Evolutionary conservation across 1,140 invertebrate genomes (phyloP), one percentile per base, ranked within the genome.

Genomic region (Orius insidiosus): DNA sequence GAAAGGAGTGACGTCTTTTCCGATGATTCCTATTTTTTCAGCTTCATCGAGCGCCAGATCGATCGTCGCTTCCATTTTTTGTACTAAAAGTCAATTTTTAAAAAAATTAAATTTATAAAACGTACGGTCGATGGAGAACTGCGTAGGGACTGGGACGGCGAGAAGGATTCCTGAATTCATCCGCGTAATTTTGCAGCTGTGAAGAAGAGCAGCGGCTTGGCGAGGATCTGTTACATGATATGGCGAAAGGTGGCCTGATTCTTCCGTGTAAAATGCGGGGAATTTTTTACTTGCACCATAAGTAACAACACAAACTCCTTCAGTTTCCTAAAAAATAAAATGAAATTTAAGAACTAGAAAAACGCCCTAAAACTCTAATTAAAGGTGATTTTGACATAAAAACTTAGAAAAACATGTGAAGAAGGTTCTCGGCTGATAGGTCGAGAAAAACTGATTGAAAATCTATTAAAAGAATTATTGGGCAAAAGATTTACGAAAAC

Each of bases 1-100:
- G 64, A 83, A 98, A 1, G 95, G 95, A 0, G 94, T 98, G 6
- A 97, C 75, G 55, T 85, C 72, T 64, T 92, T 93, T 2, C 92
- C 92, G 10, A 51, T 58, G 15, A 96, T 71, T 9, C 80, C 79
- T 53, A 78, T 68, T 47, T 67, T 50, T n/a, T 90, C 58, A 19
- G 88, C 87, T 52, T 71, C 54, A 39, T 73, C 55, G 56, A 96
- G 88, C 9, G 77, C 78, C 13, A 56, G 55, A 52, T 87, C 74
- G 31, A 78, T 71, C 18, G 56, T 44, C 14, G 64, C 53, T 38
- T 48, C 66, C 59, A 79, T 81, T 32, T 65, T 58, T 1, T 58
- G 34, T 35, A 56, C 61, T 63, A 7, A 8, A 35, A 45, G 11
- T 34, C 41, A n/a, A n/a, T 5, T 3, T 2, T 3, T 11, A 10